Conservation (phyloP, 2,113 vertebrate species). For the Perccottus glenii region DNA sequence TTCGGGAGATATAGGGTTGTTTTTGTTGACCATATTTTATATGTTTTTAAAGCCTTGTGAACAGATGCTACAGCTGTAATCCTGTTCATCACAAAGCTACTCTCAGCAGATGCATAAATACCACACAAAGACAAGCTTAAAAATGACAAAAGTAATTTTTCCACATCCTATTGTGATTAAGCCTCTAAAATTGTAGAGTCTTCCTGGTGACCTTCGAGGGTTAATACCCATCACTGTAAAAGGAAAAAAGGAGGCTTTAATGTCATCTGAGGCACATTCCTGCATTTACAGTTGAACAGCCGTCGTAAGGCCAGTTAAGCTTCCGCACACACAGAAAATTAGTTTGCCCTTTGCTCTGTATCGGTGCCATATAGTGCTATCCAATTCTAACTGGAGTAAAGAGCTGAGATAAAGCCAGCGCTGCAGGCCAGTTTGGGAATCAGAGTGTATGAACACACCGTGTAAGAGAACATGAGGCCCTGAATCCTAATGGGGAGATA, state of each 20-base stretch:
- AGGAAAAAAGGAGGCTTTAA: slow-evolving; percentile 28
- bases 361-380: slow-evolving; percentile 22
- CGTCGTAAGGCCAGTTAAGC: slow-evolving; percentile 4
- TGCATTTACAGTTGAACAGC: slow-evolving; percentile 14
- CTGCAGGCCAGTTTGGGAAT: slow-evolving; percentile 21
- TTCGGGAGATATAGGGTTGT: too few species aligned
- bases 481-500: slow-evolving; percentile 29
- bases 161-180: slow-evolving; percentile 40
- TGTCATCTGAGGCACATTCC: slow-evolving; percentile 18
- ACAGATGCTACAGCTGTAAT: background rate
- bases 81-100: background rate
- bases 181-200: slow-evolving; percentile 17
- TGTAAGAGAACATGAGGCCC: slow-evolving; percentile 1
- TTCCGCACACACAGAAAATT: slow-evolving; percentile 32
- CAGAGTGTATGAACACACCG: slow-evolving; percentile 5
- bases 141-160: slow-evolving; percentile 23
- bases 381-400: slow-evolving; percentile 41
- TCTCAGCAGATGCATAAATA: background rate
- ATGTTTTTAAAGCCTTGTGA: background rate
- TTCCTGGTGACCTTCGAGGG: background rate
- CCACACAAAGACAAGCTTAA: background rate
- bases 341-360: slow-evolving; percentile 48
- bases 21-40: background rate
- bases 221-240: slow-evolving; percentile 28
- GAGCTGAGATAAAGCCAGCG: slow-evolving; percentile 33